Conservation (phyloP, 2,888 invertebrate species). For the Oegoconia quadripuncta region DNA sequence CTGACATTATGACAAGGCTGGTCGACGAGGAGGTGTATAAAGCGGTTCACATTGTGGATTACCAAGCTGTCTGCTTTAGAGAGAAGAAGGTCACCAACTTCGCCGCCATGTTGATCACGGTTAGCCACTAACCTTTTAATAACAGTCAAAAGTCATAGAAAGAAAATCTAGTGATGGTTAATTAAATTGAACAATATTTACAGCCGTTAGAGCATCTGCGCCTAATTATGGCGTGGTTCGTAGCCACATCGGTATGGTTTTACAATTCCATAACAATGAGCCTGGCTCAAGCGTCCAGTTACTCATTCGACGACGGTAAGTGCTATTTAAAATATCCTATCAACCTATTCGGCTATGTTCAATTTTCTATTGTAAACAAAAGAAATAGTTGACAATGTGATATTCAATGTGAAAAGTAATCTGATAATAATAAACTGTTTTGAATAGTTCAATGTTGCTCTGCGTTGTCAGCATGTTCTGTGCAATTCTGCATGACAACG, state of each 20-base stretch:
- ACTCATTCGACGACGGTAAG: conserved; percentile 66
- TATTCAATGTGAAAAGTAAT: not conserved
- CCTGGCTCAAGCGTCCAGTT: conserved; percentile 71
- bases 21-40: conserved; percentile 87
- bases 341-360: not conserved
- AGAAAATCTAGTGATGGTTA: not conserved
- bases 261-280: conserved; percentile 74
- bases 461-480: conserved; percentile 67
- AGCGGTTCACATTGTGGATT: conserved; percentile 88
- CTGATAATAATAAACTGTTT: conserved; percentile 2
- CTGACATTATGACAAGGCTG: conserved; percentile 86
- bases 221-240: conserved; percentile 77
- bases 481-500: conserved; percentile 62
- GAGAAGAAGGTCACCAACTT: conserved; percentile 81
- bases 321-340: no score
- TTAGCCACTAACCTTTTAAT: conserved; percentile 54
- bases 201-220: conserved; percentile 81
- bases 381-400: conserved; percentile 2
- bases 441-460: conserved; percentile 40
- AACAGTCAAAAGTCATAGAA: not conserved
- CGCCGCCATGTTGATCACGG: conserved; percentile 80
- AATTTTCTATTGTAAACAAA: conserved; percentile 8
- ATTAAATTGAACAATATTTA: conserved; percentile 13
- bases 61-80: conserved; percentile 93
- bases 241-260: conserved; percentile 78